A percentile compares a stretch with the other conserved stretches of the same genome.
phyloP scores from a whole-genome alignment of 2,888 invertebrate species.

The Limnephilus lunatus region DNA sequence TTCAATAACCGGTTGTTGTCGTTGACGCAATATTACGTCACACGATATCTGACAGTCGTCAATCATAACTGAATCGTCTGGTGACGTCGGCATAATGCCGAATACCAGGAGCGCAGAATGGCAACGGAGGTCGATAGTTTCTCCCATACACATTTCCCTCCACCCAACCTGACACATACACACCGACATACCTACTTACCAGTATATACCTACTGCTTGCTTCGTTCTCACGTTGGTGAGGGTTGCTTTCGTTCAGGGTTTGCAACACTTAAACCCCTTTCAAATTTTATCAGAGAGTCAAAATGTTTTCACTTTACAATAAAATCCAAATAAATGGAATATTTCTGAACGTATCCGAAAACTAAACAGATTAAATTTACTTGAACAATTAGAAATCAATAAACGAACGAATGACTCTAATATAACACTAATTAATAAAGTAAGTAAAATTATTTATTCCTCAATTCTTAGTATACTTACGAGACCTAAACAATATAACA shows the following conservation, averaged over 20 bases:
- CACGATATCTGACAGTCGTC: slow-evolving; percentile 15
- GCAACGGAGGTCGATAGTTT: slow-evolving; percentile 53
- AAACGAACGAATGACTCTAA: too few relatives aligned
- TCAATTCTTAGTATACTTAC: too few relatives aligned
- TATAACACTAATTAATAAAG: too few relatives aligned
- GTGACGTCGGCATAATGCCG: slow-evolving; percentile 49
- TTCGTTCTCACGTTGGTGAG: slow-evolving; percentile 59
- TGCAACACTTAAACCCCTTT: too few relatives aligned
- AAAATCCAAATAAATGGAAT: too few relatives aligned
- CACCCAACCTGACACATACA: neutral
- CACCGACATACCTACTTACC: neutral
- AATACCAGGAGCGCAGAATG: slow-evolving; percentile 49
- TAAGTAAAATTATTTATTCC: too few relatives aligned
- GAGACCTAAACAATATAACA: too few relatives aligned
- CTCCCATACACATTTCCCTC: slow-evolving; percentile 43
- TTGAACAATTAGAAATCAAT: too few relatives aligned
- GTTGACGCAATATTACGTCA: neutral
- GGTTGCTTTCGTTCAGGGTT: slow-evolving; percentile 33
- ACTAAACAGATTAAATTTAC: too few relatives aligned
- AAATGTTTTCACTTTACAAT: too few relatives aligned
- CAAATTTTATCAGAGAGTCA: too few relatives aligned
- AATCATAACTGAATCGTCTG: slow-evolving; percentile 43
- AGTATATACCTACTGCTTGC: neutral
- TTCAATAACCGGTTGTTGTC: neutral
- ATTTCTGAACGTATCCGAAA: too few relatives aligned